Conservation (phyloP, 2,113 vertebrate genomes). For the Epinephelus lanceolatus region DNA sequence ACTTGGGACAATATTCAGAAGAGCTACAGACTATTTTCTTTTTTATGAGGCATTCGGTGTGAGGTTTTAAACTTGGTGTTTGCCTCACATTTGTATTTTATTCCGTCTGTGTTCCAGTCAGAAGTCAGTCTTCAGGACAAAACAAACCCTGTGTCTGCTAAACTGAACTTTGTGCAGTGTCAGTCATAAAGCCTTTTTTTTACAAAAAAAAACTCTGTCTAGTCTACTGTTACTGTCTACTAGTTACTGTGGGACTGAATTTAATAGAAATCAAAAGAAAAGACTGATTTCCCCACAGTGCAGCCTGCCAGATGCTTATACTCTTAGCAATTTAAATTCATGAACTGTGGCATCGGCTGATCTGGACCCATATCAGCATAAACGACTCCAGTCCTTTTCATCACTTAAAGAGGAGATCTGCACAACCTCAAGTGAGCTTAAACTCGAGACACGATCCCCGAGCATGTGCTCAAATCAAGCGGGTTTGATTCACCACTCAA, state of each 20-base stretch:
- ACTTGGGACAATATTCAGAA: constrained; percentile 75
- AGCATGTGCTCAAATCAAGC: constrained; percentile 45
- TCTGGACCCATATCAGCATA: constrained; percentile 1
- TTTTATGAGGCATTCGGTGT: constrained; percentile 75
- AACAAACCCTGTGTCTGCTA: constrained; percentile 6
- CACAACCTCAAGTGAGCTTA: constrained; percentile 29
- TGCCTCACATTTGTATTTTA: constrained; percentile 24
- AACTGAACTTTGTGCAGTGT: constrained; percentile 9
- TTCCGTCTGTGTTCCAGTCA: constrained; percentile 20
- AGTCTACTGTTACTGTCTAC: background rate
- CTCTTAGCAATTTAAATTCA: constrained; percentile 16
- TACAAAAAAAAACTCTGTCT: no score
- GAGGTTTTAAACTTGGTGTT: constrained; percentile 53
- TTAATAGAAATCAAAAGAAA: constrained; percentile 5
- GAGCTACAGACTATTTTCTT: constrained; percentile 73
- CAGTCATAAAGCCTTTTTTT: background rate
- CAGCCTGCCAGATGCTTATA: background rate
- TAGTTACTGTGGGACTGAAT: background rate
- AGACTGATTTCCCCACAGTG: background rate
- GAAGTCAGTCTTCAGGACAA: constrained; percentile 6
- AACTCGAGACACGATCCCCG: constrained; percentile 12
- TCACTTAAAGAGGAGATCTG: constrained; percentile 36
- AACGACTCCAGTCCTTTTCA: constrained; percentile 17
- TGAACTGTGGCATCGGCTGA: constrained; percentile 3
- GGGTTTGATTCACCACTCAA: constrained; percentile 53